Conservation (phyloP, 1,140 invertebrate genomes). For the Eueides isabella region DNA sequence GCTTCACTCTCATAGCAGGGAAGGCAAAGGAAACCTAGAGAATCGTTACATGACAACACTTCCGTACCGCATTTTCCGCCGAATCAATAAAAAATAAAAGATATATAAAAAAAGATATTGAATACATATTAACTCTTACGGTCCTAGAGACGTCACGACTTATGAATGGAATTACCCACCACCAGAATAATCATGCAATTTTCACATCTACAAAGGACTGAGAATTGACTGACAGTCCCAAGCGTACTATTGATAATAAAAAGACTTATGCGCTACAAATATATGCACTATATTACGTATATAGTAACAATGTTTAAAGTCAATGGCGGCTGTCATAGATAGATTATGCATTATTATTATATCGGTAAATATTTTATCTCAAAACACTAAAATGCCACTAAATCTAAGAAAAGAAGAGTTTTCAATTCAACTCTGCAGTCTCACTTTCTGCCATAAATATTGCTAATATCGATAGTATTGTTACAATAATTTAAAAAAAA, state of each 20-base stretch:
- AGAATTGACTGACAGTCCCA: neutral
- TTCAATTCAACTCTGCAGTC: no score
- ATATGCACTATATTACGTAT: neutral
- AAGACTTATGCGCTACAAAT: neutral
- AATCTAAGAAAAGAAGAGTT: no score
- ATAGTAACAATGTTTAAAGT: neutral
- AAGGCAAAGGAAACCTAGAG: no score
- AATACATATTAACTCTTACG: neutral
- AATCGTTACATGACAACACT: no score
- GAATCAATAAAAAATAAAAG: no score
- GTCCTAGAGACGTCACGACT: neutral
- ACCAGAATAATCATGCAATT: neutral
- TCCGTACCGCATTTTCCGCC: no score
- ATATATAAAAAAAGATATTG: neutral
- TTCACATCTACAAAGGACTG: neutral
- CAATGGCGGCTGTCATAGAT: neutral
- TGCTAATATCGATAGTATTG: no score
- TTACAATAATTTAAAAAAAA: no score
- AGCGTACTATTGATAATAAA: neutral
- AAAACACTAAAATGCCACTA: no score
- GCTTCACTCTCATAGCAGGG: no score
- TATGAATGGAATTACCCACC: neutral
- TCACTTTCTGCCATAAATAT: no score
- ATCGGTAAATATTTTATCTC: no score
- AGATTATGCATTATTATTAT: neutral